Evolutionary conservation across 2,113 vertebrate genomes (phyloP).

Genomic region (Pitta sordida): DNA sequence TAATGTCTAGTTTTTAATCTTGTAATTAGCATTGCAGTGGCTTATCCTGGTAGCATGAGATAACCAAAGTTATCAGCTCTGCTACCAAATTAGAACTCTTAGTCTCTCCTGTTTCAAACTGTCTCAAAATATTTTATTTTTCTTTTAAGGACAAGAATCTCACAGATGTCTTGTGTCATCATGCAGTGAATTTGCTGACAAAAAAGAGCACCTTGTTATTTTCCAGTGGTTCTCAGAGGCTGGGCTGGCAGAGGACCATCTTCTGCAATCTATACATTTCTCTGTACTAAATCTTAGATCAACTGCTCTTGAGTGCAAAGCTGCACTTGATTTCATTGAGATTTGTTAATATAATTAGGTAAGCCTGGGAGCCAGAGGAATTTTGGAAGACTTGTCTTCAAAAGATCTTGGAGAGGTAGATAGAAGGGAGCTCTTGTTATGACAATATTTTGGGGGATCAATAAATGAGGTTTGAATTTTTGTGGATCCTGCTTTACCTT

Average conservation of each 20-base stretch:
- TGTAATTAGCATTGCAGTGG: constrained; percentile 22
- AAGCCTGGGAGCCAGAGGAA: not conserved
- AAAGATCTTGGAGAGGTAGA: not conserved
- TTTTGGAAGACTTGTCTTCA: not conserved
- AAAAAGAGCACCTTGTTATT: not conserved
- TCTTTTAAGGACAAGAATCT: not conserved
- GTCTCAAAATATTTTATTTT: not conserved
- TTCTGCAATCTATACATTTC: not conserved
- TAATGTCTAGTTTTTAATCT: constrained; percentile 7
- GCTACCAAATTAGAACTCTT: constrained; percentile 12
- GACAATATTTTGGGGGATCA: not conserved
- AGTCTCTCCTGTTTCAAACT: not conserved
- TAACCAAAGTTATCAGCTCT: constrained; percentile 21
- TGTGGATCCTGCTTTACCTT: not conserved
- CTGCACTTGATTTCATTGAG: not conserved
- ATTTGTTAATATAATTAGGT: not conserved
- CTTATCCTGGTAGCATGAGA: constrained; percentile 6
- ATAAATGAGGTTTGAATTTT: not conserved
- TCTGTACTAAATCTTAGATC: not conserved
- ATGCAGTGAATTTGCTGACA: not conserved
- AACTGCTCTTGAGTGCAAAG: not conserved
- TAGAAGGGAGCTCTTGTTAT: not conserved
- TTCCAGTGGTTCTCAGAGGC: not conserved
- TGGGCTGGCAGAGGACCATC: not conserved
- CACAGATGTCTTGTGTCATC: not conserved